Percentiles rank a stretch among this genome's conserved stretches.
phyloP scores from a whole-genome alignment of 2,113 vertebrate genomes.

The Phasianus colchicus region DNA sequence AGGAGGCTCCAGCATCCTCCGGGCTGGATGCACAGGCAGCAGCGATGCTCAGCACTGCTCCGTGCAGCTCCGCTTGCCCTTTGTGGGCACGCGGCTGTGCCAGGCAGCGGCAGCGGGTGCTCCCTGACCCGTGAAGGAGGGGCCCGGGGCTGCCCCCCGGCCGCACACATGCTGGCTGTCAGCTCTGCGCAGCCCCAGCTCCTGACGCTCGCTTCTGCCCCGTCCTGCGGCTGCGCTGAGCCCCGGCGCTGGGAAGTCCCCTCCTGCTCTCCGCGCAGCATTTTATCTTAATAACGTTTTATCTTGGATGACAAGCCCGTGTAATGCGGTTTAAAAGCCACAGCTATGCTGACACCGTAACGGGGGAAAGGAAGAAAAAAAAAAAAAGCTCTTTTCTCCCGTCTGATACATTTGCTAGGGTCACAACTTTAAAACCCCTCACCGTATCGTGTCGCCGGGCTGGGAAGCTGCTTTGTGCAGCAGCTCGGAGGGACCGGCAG shows the following conservation, averaged over 20 bases:
- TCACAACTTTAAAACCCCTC: conserved; percentile 36
- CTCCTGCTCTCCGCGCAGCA: conserved; percentile 68
- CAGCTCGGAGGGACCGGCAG: background rate
- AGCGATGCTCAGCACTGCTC: rapidly evolving
- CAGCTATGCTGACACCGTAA: conserved; percentile 47
- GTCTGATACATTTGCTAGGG: conserved; percentile 53
- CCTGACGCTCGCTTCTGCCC: background rate
- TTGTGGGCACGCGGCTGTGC: background rate
- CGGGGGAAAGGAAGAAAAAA: background rate
- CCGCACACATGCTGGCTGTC: conserved; percentile 46
- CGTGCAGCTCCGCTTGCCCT: background rate
- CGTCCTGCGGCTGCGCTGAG: conserved; percentile 53
- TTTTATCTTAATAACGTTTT: conserved; percentile 86
- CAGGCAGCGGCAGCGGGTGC: background rate
- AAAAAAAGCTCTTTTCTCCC: background rate
- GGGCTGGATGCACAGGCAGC: background rate
- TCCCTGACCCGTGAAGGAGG: conserved; percentile 35
- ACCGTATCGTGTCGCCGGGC: background rate
- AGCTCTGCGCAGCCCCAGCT: background rate
- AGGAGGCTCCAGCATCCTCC: background rate
- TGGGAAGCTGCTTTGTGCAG: conserved; percentile 33
- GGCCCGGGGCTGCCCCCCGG: background rate
- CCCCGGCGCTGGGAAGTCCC: conserved; percentile 71
- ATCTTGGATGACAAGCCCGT: conserved; percentile 81
- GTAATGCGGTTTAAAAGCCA: conserved; percentile 81